Evolutionary conservation across 2,888 invertebrate species (phyloP), one percentile per base, ranked within the genome.

Genomic region (Timandra comae): DNA sequence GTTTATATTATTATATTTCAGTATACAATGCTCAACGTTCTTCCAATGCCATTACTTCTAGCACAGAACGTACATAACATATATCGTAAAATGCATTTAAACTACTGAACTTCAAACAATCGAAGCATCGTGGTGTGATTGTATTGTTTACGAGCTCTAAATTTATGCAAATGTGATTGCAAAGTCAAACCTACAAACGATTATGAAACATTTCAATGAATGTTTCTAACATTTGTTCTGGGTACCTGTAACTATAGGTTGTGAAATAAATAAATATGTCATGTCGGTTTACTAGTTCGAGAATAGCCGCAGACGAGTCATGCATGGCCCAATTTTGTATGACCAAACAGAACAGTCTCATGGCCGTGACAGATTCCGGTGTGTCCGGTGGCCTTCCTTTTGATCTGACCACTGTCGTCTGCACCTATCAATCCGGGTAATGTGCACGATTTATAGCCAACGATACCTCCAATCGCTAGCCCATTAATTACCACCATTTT

Each of bases 231-330:
- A 42, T 49, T 55, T 67, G 64, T 65, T 38, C 29, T 16, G 6
- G 16, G 16, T 16, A 16, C 16, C 16, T 16, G 16, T 16, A 16
- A 16, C 16, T n/a, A 61, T 63, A 78, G 74, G 71, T 61, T 76
- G 76, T 77, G 64, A 49, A 60, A 56, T 64, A 62, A 62, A 68
- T 63, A 47, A 45, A 43, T 44, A 62, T 75, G 73, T 77, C 77
- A 63, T 68, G 59, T 56, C 60, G 65, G 61, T 71, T 70, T 64
- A 63, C 60, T 46, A 51, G 49, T 52, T 51, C 66, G 47, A 63
- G 69, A 81, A 80, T 77, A 79, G 78, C 75, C 52, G 52, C 62
- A 59, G 63, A 67, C 59, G 58, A 66, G 67, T 63, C 63, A 64
- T 69, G 79, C 63, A 63, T 70, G 79, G 63, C 80, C 79, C 55